Evolutionary conservation across 2,888 invertebrate genomes (phyloP).

Genomic region (Diaperis boleti): DNA sequence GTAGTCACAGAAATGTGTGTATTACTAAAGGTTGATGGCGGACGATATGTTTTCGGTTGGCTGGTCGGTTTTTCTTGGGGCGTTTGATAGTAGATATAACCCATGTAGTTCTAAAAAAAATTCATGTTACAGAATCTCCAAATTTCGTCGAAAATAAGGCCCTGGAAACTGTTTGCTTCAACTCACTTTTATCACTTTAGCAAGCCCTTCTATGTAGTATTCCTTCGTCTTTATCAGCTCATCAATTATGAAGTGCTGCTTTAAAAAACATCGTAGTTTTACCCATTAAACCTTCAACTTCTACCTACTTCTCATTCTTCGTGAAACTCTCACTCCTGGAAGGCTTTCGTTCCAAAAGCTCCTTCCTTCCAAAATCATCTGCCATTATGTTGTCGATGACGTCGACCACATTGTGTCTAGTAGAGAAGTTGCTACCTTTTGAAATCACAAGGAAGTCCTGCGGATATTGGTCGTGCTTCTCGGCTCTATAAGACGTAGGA

Average conservation of each 20-base stretch:
- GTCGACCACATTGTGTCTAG: not conserved
- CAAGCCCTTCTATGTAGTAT: slow-evolving; percentile 58
- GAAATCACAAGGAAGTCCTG: not conserved
- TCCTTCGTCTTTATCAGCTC: slow-evolving; percentile 61
- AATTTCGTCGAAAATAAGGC: no score
- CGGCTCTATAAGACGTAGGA: no score
- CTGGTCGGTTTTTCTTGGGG: slow-evolving; percentile 61
- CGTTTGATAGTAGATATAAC: slow-evolving; percentile 52
- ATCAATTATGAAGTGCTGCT: slow-evolving; percentile 42
- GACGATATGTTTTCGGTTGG: slow-evolving; percentile 43
- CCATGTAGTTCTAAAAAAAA: slow-evolving; percentile 58
- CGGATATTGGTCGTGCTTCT: no score
- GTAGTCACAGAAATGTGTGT: no score
- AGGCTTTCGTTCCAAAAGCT: no score
- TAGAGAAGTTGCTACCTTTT: not conserved
- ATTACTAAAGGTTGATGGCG: slow-evolving; percentile 58
- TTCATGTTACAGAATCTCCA: no score
- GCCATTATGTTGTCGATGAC: no score
- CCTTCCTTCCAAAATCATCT: not conserved
- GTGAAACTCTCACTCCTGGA: no score
- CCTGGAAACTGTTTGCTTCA: no score
- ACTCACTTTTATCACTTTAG: slow-evolving; percentile 57
- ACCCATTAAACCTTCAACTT: no score
- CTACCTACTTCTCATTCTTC: slow-evolving; percentile 11
- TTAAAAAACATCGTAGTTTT: not conserved